Percentiles rank a stretch among this genome's conserved stretches.
phyloP scores from a whole-genome alignment of 2,113 vertebrate genomes.

The Poecile atricapillus region DNA sequence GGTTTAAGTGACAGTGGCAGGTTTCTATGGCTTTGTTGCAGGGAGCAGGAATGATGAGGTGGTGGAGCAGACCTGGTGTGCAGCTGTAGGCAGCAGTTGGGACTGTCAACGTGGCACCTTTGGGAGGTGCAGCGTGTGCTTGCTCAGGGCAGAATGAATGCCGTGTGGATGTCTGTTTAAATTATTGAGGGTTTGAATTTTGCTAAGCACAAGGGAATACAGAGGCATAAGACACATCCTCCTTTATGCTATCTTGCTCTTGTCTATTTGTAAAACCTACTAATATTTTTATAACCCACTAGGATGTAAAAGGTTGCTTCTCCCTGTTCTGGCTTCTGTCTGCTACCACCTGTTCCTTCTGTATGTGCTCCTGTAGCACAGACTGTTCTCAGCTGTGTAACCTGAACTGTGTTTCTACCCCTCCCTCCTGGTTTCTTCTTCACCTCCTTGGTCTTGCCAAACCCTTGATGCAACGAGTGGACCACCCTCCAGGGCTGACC shows the following conservation, averaged over 20 bases:
- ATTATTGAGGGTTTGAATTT: neutral
- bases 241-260: neutral
- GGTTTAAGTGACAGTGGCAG: neutral
- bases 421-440: neutral
- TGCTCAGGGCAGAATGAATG: neutral
- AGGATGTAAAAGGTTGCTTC: neutral
- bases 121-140: neutral
- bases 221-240: neutral
- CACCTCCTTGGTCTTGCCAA: neutral
- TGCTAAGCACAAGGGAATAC: neutral
- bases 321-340: neutral
- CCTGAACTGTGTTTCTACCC: neutral
- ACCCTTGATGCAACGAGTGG: neutral
- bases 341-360: neutral
- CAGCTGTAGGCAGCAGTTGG: neutral
- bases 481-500: rapidly evolving
- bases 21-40: neutral
- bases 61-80: neutral
- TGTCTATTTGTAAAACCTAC: neutral
- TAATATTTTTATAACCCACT: neutral
- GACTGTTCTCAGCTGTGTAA: neutral
- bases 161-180: neutral
- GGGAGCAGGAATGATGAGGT: neutral
- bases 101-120: neutral
- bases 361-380: rapidly evolving